phyloP scores from a whole-genome alignment of 2,797 vertebrate species.

The Poeciliopsis gracilis region DNA sequence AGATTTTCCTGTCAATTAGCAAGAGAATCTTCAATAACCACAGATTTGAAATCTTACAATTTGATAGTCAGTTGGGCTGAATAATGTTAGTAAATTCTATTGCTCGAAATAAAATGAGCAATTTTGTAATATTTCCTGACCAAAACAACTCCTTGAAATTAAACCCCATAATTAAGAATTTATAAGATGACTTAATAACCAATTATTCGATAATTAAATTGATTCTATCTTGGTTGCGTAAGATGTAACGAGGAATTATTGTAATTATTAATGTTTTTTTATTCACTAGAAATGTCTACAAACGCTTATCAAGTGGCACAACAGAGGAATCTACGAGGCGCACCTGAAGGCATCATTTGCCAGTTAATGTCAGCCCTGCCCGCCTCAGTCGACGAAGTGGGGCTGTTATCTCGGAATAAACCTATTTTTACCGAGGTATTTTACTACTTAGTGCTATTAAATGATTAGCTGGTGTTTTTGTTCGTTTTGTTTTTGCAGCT shows the following conservation, averaged over 20 bases:
- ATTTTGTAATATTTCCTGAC: neutral
- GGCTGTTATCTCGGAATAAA: neutral
- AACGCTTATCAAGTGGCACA: neutral
- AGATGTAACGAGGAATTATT: neutral
- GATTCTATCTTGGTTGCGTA: neutral
- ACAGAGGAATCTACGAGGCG: constrained; percentile 2
- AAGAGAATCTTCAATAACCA: neutral
- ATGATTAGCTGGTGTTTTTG: neutral
- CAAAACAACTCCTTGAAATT: neutral
- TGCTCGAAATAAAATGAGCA: neutral
- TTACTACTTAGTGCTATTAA: neutral
- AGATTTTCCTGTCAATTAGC: neutral
- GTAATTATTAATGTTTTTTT: neutral
- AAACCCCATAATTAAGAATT: neutral
- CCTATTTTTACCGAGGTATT: neutral
- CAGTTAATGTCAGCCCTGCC: constrained; percentile 31
- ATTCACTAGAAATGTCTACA: neutral
- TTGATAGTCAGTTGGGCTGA: neutral
- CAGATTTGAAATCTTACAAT: neutral
- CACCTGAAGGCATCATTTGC: constrained; percentile 60
- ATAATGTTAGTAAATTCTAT: neutral
- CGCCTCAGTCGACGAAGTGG: neutral
- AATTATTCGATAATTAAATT: neutral
- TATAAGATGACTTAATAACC: neutral
- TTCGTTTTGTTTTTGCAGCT: neutral